phyloP scores from a whole-genome alignment of 2,113 vertebrate genomes.

The Pterocles gutturalis region DNA sequence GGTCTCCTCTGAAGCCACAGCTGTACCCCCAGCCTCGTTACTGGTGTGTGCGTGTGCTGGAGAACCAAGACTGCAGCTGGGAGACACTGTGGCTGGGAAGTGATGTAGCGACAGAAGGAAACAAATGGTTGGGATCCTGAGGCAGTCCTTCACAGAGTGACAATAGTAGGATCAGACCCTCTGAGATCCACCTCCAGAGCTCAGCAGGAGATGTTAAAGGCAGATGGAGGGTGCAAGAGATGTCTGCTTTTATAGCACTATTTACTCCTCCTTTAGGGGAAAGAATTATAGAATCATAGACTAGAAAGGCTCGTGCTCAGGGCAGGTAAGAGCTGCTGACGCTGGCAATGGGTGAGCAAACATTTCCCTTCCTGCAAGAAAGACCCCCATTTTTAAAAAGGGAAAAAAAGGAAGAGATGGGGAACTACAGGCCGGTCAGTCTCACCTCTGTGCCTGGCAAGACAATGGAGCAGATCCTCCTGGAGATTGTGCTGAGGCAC shows the following conservation, averaged over 20 bases:
- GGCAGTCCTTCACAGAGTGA: not conserved
- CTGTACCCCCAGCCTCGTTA: not conserved
- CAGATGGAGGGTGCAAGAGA: not conserved
- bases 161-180: not conserved
- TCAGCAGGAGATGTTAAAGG: not conserved
- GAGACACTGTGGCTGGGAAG: not conserved
- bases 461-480: too few species aligned
- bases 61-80: not conserved
- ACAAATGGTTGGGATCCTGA: not conserved
- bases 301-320: not conserved
- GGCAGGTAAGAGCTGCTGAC: not conserved
- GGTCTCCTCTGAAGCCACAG: not conserved
- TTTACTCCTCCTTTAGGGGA: not conserved
- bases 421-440: too few species aligned
- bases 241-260: not conserved
- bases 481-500: too few species aligned
- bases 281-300: too few species aligned
- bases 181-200: not conserved
- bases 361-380: not conserved
- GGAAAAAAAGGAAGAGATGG: too few species aligned
- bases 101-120: not conserved
- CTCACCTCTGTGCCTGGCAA: too few species aligned
- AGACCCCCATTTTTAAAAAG: too few species aligned
- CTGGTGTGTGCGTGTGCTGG: not conserved
- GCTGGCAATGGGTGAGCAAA: accelerated